A percentile compares a stretch with the other conserved stretches of the same genome.
phyloP scores from a whole-genome alignment of 2,113 vertebrate species.

The Gasterosteus aculeatus region DNA sequence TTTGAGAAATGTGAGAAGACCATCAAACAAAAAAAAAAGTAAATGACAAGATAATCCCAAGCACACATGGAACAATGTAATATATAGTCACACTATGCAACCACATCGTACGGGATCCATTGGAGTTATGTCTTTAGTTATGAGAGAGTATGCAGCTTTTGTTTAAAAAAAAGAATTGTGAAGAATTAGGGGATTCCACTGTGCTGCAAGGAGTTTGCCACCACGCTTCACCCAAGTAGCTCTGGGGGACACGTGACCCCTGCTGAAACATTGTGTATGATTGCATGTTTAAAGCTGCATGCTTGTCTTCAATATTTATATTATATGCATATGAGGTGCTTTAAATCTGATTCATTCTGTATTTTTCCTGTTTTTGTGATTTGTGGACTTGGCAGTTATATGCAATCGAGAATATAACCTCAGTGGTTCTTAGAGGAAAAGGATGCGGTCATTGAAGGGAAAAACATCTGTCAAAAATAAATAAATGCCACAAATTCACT shows the following conservation, averaged over 20 bases:
- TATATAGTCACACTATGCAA: neutral
- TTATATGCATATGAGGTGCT: neutral
- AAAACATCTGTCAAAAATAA: neutral
- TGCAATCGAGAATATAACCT: neutral
- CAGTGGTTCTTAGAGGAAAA: neutral
- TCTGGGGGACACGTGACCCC: neutral
- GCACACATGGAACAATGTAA: neutral
- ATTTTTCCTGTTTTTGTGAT: neutral
- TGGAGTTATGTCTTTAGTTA: neutral
- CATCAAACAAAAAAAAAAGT: neutral
- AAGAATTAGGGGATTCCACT: neutral
- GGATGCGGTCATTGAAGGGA: too few species aligned
- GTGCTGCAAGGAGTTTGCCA: neutral
- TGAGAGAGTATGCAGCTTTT: neutral
- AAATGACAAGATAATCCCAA: neutral
- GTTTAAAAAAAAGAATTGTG: neutral
- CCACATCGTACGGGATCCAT: neutral
- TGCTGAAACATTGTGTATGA: neutral
- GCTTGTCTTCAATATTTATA: neutral
- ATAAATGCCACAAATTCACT: neutral
- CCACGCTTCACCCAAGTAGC: conserved; percentile 16
- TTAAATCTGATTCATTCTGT: neutral
- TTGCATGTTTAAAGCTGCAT: neutral
- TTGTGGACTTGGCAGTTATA: too few species aligned
- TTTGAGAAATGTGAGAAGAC: too few species aligned